Evolutionary conservation across 2,888 invertebrate genomes (phyloP), one percentile per base, ranked within the genome.

Genomic region (Agrotis exclamationis): DNA sequence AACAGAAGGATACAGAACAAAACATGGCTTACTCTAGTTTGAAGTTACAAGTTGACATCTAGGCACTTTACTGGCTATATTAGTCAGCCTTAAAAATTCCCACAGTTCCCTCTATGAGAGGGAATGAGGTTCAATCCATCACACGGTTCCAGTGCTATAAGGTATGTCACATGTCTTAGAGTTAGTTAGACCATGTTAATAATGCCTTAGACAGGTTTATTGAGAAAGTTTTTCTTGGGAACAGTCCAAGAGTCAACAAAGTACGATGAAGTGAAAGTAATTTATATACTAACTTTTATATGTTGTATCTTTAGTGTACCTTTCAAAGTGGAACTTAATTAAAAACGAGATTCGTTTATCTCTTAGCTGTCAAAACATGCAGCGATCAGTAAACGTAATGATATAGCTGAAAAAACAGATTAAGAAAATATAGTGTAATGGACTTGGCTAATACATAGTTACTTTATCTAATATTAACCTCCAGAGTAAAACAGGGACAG

Each of bases 171-270:
- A 56, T 33, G 56, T 20, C 14, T 56, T 14, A n/a, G 33, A 56
- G 56, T 59, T 60, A 58, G 33, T 44, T 0, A 22, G 16, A 33
- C 33, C 13, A 7, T 22, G 47, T 50, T 59, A 59, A 59, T 48
- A 48, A 44, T 48, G 20, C 3, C 44, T 24, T n/a, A 18, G 13
- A 47, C 2, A 20, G 54, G 59, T 75, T 48, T 45, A 68, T 54
- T 54, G 33, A 48, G 48, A 76, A 72, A 68, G 58, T 68, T 76
- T 28, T 48, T 20, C 69, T 73, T 57, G 45, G 33, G 4, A 57
- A 13, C 16, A 33, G 33, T 54, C 48, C 48, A 69, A 60, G 9
- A 74, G 54, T 24, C 54, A 69, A 76, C 54, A 50, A 68, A 76
- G 33, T 50, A 50, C 18, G 18, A 20, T 22, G 22, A 48, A 45